Percentiles rank a stretch among this genome's conserved stretches.
Evolutionary conservation across 2,797 vertebrate species (phyloP).

Genomic region (Clamator glandarius): DNA sequence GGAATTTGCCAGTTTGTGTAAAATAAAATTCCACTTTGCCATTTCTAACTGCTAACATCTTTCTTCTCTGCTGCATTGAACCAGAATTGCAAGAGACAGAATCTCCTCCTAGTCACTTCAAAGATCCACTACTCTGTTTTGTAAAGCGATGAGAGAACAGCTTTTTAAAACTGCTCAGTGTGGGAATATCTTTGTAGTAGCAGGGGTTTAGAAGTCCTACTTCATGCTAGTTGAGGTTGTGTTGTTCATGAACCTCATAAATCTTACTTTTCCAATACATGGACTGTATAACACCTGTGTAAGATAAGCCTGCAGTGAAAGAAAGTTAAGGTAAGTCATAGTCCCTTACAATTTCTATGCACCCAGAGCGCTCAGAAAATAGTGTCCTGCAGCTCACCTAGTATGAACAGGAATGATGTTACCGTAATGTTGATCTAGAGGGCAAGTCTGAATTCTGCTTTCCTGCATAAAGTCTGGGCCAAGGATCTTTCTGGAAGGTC

Average conservation of each 20-base stretch:
- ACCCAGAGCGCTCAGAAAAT: background rate
- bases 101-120: background rate
- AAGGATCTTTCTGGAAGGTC: background rate
- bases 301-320: background rate
- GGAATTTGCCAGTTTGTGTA: background rate
- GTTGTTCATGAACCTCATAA: background rate
- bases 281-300: background rate
- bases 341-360: background rate
- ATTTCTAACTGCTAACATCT: background rate
- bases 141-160: background rate
- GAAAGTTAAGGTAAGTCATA: background rate
- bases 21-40: background rate
- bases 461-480: background rate
- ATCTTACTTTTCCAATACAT: background rate
- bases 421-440: background rate
- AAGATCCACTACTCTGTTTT: background rate
- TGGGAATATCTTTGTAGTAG: background rate
- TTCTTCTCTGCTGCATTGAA: background rate
- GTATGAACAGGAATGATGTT: background rate
- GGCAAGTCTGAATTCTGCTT: background rate
- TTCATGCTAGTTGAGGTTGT: background rate
- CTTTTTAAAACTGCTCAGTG: accelerated
- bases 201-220: background rate
- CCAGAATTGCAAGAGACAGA: background rate
- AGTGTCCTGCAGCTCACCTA: background rate